phyloP scores from a whole-genome alignment of 2,797 vertebrate genomes.

The Podarcis lilfordi region DNA sequence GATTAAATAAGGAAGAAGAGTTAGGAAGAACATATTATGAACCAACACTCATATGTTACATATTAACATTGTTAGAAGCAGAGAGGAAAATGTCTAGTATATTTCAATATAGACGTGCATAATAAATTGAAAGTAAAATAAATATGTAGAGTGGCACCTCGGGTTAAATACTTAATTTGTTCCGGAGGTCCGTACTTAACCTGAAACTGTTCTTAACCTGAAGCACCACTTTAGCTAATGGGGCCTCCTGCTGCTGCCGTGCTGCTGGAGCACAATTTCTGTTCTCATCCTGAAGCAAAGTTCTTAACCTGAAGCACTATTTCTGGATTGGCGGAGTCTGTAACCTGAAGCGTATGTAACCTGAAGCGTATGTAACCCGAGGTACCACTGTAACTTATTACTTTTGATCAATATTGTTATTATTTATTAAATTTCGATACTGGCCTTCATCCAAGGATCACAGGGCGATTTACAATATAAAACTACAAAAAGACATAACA shows the following conservation, averaged over 20 bases:
- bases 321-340: too few relatives aligned
- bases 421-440: neutral
- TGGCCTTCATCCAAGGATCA: neutral
- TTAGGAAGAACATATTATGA: conserved; percentile 1
- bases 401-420: neutral
- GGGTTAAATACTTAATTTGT: too few relatives aligned
- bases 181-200: too few relatives aligned
- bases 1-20: neutral
- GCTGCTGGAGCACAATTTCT: too few relatives aligned
- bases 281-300: too few relatives aligned
- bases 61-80: neutral
- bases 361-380: too few relatives aligned
- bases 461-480: neutral
- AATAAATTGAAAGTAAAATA: conserved; percentile 3
- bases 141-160: neutral
- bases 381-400: neutral
- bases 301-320: too few relatives aligned
- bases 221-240: too few relatives aligned
- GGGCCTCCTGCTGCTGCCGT: too few relatives aligned
- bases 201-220: too few relatives aligned
- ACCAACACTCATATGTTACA: neutral
- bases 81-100: neutral
- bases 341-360: too few relatives aligned
- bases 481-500: too few relatives aligned
- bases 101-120: neutral